phyloP scores from a whole-genome alignment of 2,888 invertebrate species.

The Amiota mariae region DNA sequence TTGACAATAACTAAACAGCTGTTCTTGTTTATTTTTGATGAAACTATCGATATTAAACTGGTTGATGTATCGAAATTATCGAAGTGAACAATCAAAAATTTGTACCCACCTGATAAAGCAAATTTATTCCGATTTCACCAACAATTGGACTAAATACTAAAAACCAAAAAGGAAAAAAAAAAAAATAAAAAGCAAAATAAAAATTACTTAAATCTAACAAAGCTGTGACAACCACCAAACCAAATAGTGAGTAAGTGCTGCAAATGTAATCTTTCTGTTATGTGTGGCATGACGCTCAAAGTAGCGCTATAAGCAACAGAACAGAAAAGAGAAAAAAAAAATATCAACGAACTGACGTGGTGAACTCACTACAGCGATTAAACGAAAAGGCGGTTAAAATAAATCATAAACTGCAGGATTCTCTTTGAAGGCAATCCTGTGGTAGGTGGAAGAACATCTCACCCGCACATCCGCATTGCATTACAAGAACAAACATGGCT shows the following conservation, averaged over 20 bases:
- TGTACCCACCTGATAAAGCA: no score
- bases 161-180: constrained; percentile 35
- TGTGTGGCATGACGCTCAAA: background rate
- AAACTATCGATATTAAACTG: no score
- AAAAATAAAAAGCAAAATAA: background rate
- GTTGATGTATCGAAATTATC: no score
- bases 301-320: constrained; percentile 9
- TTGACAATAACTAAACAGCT: no score
- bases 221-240: no score
- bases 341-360: constrained; percentile 17
- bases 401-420: background rate
- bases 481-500: constrained; percentile 9
- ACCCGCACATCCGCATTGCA: background rate
- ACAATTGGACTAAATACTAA: constrained; percentile 32
- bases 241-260: background rate
- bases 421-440: background rate
- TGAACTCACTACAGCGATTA: background rate
- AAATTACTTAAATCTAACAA: background rate
- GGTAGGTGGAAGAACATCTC: background rate
- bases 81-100: no score
- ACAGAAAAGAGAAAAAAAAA: background rate
- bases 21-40: no score
- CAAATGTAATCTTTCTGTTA: background rate
- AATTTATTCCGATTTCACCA: constrained; percentile 16
- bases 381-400: background rate